Conservation (phyloP, 2,113 vertebrate species). For the Tiliqua scincoides region DNA sequence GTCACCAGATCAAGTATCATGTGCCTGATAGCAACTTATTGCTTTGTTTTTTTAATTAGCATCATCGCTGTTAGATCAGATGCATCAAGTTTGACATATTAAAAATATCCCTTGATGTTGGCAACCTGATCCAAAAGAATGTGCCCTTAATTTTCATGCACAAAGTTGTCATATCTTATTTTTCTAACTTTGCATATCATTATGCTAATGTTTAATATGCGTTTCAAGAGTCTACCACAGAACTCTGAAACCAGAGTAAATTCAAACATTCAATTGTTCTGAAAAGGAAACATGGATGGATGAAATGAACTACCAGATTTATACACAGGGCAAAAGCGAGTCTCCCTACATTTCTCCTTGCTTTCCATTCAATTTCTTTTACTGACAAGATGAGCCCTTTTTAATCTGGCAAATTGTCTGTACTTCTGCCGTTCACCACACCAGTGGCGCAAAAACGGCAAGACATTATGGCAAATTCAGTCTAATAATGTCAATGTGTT, state of each 20-base stretch:
- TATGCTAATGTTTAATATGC: not conserved
- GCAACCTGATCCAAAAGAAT: not conserved
- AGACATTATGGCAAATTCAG: too few relatives aligned
- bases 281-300: not conserved
- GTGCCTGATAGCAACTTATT: not conserved
- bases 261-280: not conserved
- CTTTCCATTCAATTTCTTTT: not conserved
- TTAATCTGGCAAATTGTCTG: not conserved
- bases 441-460: not conserved
- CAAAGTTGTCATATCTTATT: not conserved
- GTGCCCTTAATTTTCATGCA: not conserved
- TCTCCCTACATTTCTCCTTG: not conserved
- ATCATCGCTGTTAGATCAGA: not conserved
- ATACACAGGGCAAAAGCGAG: not conserved
- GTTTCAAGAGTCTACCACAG: not conserved
- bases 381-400: not conserved
- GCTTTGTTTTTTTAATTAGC: slow-evolving; percentile 19
- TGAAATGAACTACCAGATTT: not conserved
- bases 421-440: not conserved
- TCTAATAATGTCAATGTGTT: too few relatives aligned
- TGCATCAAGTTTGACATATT: not conserved
- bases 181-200: not conserved
- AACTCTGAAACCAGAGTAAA: not conserved
- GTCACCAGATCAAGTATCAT: not conserved
- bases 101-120: not conserved